phyloP scores from a whole-genome alignment of 2,113 vertebrate genomes.

The Planiliza haematocheilus region DNA sequence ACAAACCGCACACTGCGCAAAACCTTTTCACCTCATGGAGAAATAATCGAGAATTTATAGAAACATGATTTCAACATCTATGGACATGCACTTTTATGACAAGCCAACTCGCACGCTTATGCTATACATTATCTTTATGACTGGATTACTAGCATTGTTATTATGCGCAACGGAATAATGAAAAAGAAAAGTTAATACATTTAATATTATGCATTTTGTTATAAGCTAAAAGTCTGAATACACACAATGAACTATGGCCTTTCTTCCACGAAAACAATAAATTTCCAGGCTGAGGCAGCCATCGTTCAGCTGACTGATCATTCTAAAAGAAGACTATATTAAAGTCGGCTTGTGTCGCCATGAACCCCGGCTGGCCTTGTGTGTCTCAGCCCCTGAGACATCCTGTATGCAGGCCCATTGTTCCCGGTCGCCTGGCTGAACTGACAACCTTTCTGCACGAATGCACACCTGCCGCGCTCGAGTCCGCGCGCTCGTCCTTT shows the following conservation, averaged over 20 bases:
- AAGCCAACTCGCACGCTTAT: neutral
- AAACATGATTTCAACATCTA: conserved; percentile 2
- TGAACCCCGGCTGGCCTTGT: conserved; percentile 67
- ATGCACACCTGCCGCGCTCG: conserved; percentile 69
- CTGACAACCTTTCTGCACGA: conserved; percentile 55
- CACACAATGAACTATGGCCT: too few relatives aligned
- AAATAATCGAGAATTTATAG: conserved; percentile 35
- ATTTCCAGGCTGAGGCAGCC: neutral
- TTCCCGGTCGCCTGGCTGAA: conserved; percentile 54
- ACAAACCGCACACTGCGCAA: conserved; percentile 31
- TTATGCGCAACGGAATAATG: too few relatives aligned
- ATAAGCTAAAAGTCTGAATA: too few relatives aligned
- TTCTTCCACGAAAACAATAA: too few relatives aligned
- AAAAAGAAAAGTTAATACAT: too few relatives aligned
- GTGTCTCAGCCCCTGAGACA: conserved; percentile 56
- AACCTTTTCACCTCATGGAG: conserved; percentile 52
- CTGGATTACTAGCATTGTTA: too few relatives aligned
- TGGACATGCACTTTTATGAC: neutral
- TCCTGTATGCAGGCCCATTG: conserved; percentile 81
- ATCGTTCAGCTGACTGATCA: neutral
- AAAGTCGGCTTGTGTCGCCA: conserved; percentile 13
- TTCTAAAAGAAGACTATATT: neutral
- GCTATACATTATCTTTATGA: too few relatives aligned
- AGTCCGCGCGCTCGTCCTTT: neutral
- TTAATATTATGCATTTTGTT: too few relatives aligned